Conservation (phyloP, 2,888 invertebrate genomes). For the Eubasilissa splendida region DNA sequence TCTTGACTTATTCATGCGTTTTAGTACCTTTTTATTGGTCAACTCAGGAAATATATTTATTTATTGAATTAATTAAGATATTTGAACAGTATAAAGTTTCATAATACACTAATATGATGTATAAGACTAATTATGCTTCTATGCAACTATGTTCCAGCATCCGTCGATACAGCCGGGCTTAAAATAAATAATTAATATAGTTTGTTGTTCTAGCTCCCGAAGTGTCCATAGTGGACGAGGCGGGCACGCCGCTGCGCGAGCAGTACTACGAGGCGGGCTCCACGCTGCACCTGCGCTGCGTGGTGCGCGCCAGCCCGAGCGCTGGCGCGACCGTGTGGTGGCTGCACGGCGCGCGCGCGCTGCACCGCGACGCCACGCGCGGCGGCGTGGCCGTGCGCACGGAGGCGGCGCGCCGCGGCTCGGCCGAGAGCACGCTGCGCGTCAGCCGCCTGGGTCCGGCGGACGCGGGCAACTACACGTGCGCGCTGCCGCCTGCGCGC, state of each 20-base stretch:
- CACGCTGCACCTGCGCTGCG: constrained; percentile 78
- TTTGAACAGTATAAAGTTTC: too few species aligned
- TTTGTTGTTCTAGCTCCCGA: constrained; percentile 73
- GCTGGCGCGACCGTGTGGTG: constrained; percentile 70
- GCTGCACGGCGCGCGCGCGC: constrained; percentile 76
- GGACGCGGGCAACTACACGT: constrained; percentile 82
- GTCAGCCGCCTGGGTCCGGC: constrained; percentile 69
- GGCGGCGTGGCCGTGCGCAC: constrained; percentile 76
- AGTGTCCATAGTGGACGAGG: constrained; percentile 79
- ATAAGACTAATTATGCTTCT: too few species aligned
- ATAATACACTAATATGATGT: too few species aligned
- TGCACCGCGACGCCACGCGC: constrained; percentile 73
- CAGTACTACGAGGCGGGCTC: constrained; percentile 81
- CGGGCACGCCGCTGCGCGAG: constrained; percentile 76
- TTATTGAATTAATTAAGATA: too few species aligned
- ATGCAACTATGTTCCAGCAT: too few species aligned
- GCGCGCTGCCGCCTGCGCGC: constrained; percentile 78
- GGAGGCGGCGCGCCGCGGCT: constrained; percentile 66
- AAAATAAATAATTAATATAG: not conserved
- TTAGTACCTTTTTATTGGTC: too few species aligned
- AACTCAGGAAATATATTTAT: too few species aligned
- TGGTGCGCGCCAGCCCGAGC: constrained; percentile 66
- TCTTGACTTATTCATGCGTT: too few species aligned
- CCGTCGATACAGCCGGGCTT: too few species aligned
- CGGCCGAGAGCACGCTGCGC: constrained; percentile 70